Conservation (phyloP, 2,113 vertebrate species). For the Craseonycteris thonglongyai region DNA sequence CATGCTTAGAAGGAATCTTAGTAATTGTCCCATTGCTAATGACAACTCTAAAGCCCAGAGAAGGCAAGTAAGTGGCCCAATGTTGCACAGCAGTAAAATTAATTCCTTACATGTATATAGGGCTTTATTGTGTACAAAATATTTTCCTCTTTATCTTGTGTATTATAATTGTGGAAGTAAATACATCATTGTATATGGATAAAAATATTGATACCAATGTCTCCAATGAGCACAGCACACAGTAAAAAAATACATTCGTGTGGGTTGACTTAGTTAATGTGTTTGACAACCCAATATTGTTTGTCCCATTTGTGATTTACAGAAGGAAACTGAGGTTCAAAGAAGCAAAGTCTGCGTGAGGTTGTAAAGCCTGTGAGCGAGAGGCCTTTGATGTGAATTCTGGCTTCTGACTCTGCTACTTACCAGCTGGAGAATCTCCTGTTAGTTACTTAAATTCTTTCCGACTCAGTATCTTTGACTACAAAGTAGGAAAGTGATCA, state of each 20-base stretch:
- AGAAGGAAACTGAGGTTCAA: not conserved
- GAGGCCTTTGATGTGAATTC: not conserved
- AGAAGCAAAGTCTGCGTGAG: not conserved
- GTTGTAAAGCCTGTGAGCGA: not conserved
- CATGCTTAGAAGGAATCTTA: not conserved
- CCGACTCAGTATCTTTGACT: not conserved
- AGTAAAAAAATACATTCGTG: not conserved
- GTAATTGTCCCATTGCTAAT: not conserved
- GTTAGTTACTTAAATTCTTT: not conserved
- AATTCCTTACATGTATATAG: not conserved
- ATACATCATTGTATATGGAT: not conserved
- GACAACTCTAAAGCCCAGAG: not conserved
- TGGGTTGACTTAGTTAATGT: not conserved
- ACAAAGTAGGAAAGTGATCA: not conserved
- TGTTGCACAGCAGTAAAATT: not conserved
- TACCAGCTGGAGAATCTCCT: not conserved
- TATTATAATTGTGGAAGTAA: not conserved
- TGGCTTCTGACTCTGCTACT: not conserved
- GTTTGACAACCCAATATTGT: accelerated
- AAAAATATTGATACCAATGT: not conserved
- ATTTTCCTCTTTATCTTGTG: not conserved
- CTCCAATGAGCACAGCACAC: not conserved
- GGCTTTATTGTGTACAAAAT: not conserved
- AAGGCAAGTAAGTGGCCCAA: not conserved
- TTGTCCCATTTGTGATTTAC: not conserved